Base-by-base conservation (phyloP, 2,888 invertebrate genomes). In the Nipponacmea schrenckii region DNA sequence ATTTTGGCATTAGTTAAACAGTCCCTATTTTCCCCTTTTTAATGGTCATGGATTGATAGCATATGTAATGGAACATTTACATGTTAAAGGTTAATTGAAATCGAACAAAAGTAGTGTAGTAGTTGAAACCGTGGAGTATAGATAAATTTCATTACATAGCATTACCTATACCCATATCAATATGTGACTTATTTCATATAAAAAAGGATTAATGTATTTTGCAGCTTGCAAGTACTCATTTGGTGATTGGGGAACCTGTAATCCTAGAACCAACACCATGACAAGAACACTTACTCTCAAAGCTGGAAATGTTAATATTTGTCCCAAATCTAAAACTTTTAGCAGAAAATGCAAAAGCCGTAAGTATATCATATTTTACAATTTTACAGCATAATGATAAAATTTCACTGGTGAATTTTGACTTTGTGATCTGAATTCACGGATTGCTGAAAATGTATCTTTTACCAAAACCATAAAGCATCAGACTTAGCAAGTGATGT, bases 201-300 rank as follows among this genome's bases (percentile, higher is more conserved):
- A n/a, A n/a, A n/a, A 31, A 31, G 31, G 31, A 31, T 31, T 31
- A 5, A 31, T 39, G 39, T 44, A 17, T 26, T 31, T 64, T 70
- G 27, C 70, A 81, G 83, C 72, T 44, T 86, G 86, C 71, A 74
- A 76, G 63, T 86, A 86, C 72, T 76, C 73, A 45, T 75, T 77
- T 31, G 80, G 80, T 44, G 79, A 77, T 3, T 85, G 84, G 85
- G 74, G 77, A 27, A 76, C 80, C 17, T 86, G 86, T 77, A 78
- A 83, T 74, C 74, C 77, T 2, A 78, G 79, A 8, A 81, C 80
- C 15, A 83, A 84, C 74, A 83, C 80, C 8, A 82, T 83, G 70
- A 77, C 81, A 8, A 75, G 79, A 56, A 77, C 78, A 4, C 69
- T 83, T 68, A 81, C 79, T 15, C 70, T 84, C 46, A 79, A 77